These are phyloP conservation scores for Coelinius sp. DNA, from an alignment of 2,888 invertebrate species.

Conservation along the genomic window DNA sequence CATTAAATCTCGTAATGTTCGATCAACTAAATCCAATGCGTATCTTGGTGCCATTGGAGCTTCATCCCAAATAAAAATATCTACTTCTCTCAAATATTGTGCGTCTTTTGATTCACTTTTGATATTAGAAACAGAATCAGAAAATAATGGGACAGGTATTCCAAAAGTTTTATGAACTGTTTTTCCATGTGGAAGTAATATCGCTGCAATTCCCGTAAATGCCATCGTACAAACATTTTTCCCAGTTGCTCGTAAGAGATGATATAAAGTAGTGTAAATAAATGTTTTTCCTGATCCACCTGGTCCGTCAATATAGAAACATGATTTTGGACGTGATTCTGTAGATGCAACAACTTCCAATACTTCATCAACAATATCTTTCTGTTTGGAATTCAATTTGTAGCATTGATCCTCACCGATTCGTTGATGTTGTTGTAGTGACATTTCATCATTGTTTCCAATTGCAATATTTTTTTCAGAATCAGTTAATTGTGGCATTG, in stretches of 20 bases:
- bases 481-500: conserved; percentile 14
- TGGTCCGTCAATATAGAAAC: neutral
- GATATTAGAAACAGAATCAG: too few species aligned
- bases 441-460: conserved; percentile 24
- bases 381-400: conserved; percentile 38
- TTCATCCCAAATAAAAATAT: too few species aligned
- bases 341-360: conserved; percentile 46
- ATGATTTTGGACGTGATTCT: neutral
- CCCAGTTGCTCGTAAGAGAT: conserved; percentile 2
- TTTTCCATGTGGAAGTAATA: conserved; percentile 21
- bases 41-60: too few species aligned
- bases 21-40: too few species aligned
- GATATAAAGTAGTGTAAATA: neutral
- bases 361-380: conserved; percentile 39
- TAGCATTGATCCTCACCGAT: conserved; percentile 15
- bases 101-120: too few species aligned
- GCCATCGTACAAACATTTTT: conserved; percentile 29
- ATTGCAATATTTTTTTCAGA: conserved; percentile 23
- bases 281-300: neutral
- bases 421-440: conserved; percentile 10
- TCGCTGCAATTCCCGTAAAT: conserved; percentile 51
- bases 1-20: too few species aligned
- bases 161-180: conserved; percentile 38
- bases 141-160: conserved; percentile 48
- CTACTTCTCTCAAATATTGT: too few species aligned